phyloP scores from a whole-genome alignment of 2,888 invertebrate species.

The Drosophila macrospina region DNA sequence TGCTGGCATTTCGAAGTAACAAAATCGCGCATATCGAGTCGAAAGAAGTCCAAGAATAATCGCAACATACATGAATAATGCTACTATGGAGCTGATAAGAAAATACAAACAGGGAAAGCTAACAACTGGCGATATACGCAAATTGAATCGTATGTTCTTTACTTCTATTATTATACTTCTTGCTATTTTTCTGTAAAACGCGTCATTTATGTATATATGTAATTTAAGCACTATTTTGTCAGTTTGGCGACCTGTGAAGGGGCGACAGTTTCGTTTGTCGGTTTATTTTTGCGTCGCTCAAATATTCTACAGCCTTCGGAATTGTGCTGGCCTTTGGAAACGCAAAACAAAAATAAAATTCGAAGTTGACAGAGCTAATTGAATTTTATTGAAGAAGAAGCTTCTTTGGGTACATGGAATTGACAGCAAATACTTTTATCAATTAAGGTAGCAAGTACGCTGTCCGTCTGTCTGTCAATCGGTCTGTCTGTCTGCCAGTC shows the following conservation, averaged over 20 bases:
- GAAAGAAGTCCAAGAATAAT: conserved; percentile 10
- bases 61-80: conserved; percentile 34
- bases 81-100: conserved; percentile 81
- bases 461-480: conserved; percentile 28
- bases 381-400: conserved; percentile 42
- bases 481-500: conserved; percentile 11
- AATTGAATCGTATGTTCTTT: conserved; percentile 76
- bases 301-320: conserved; percentile 42
- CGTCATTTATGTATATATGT: conserved; percentile 1
- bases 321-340: conserved; percentile 20
- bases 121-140: conserved; percentile 73
- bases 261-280: background rate
- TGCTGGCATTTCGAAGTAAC: background rate
- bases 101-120: conserved; percentile 80
- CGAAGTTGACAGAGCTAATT: conserved; percentile 40
- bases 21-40: background rate
- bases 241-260: conserved; percentile 17
- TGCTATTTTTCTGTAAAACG: conserved; percentile 1
- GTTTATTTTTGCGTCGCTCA: conserved; percentile 9
- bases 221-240: conserved; percentile 9
- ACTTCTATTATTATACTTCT: conserved; percentile 9
- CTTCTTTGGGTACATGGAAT: conserved; percentile 31
- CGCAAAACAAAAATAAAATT: conserved; percentile 27
- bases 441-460: conserved; percentile 54
- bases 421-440: conserved; percentile 71